Conservation (phyloP, 1,140 invertebrate genomes). For the Tribolium castaneum region DNA sequence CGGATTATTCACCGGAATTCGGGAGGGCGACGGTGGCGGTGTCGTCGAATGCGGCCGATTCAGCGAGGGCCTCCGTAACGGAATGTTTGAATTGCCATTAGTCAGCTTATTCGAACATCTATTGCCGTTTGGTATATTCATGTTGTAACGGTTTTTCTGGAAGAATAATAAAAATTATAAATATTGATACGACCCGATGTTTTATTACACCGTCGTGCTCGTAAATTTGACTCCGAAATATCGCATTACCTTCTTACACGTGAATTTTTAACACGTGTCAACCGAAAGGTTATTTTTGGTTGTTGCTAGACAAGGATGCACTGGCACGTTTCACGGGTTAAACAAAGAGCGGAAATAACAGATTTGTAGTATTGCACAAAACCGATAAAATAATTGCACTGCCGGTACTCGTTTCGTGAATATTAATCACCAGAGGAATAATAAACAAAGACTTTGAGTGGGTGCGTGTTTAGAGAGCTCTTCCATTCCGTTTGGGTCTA, state of each 20-base stretch:
- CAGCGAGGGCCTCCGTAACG: slow-evolving; percentile 43
- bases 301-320: no score
- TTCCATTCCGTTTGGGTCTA: neutral
- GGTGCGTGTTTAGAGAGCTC: slow-evolving; percentile 18
- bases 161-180: neutral
- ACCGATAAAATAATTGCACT: no score
- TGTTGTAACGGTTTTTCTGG: neutral
- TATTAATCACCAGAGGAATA: neutral
- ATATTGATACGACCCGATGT: no score
- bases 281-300: no score
- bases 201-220: no score
- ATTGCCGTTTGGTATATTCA: slow-evolving; percentile 25
- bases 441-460: neutral
- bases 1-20: slow-evolving; percentile 47
- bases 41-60: slow-evolving; percentile 42
- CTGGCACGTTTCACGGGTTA: no score
- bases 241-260: no score
- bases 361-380: no score
- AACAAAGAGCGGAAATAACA: no score
- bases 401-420: no score
- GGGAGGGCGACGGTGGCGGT: slow-evolving; percentile 29
- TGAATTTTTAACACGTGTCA: no score
- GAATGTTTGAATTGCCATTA: slow-evolving; percentile 51
- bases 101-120: slow-evolving; percentile 16
- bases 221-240: no score